Percentiles rank a stretch among this genome's conserved stretches.
Conservation (phyloP, 1,140 invertebrate genomes). For the Cydia splendana region DNA sequence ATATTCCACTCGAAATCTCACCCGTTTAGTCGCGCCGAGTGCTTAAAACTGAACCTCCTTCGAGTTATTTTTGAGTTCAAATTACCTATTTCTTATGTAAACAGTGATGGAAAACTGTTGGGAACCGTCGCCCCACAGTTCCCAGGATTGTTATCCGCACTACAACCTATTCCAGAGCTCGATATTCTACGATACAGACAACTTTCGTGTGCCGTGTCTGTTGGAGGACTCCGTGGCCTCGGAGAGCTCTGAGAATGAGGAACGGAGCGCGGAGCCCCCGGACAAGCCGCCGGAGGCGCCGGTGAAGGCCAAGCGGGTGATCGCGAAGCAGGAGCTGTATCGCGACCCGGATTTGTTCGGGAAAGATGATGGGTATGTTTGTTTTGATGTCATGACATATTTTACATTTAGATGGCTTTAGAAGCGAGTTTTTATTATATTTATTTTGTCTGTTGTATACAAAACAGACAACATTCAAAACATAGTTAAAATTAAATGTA, state of each 20-base stretch:
- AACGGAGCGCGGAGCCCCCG: conserved; percentile 20
- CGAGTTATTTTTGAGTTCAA: conserved; percentile 29
- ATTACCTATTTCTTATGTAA: conserved; percentile 29
- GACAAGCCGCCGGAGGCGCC: conserved; percentile 12
- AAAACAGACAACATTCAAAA: too few relatives aligned
- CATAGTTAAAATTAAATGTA: too few relatives aligned
- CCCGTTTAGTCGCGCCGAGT: background rate
- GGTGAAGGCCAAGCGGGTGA: conserved; percentile 32
- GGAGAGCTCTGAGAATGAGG: conserved; percentile 1
- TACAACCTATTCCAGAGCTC: conserved; percentile 31
- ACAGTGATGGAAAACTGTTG: conserved; percentile 31
- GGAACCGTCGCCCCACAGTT: conserved; percentile 11
- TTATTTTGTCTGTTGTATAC: too few relatives aligned
- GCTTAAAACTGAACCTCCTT: conserved; percentile 1
- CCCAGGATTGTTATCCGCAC: conserved; percentile 24
- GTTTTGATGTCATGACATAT: conserved; percentile 13
- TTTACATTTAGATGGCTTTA: background rate
- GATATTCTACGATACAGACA: conserved; percentile 23
- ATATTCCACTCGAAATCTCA: background rate
- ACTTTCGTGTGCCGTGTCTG: conserved; percentile 11
- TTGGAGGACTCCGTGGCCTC: conserved; percentile 4
- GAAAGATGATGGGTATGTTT: conserved; percentile 17
- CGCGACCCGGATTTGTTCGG: conserved; percentile 39
- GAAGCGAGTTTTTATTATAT: background rate
- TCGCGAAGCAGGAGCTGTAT: conserved; percentile 34